phyloP scores from a whole-genome alignment of 2,888 invertebrate genomes.

The Lasioglossum malachurum region DNA sequence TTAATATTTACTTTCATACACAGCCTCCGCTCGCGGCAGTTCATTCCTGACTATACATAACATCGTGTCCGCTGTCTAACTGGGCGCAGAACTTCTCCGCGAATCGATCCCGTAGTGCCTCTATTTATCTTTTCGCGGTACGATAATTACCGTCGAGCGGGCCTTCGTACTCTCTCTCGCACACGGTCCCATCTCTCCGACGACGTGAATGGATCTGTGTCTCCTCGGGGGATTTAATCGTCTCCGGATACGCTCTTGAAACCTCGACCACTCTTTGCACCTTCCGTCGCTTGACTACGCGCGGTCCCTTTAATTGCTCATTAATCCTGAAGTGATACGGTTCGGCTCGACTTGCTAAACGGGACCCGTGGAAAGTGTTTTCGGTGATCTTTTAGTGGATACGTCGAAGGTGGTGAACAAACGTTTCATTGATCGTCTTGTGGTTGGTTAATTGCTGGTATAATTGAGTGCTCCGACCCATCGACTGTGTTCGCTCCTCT shows the following conservation, averaged over 20 bases:
- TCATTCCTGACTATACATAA: conserved; percentile 72
- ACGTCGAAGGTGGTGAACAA: background rate
- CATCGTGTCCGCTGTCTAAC: conserved; percentile 74
- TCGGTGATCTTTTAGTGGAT: background rate
- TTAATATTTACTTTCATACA: conserved; percentile 81
- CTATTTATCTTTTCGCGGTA: conserved; percentile 32
- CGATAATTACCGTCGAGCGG: conserved; percentile 27
- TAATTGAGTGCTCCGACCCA: background rate
- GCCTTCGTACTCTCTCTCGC: background rate
- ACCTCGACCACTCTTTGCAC: conserved; percentile 13
- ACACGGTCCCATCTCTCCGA: background rate
- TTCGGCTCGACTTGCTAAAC: background rate
- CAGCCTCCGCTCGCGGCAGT: conserved; percentile 78
- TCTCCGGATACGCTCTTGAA: conserved; percentile 5
- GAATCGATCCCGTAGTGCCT: conserved; percentile 46
- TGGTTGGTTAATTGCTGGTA: background rate
- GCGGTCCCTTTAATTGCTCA: background rate
- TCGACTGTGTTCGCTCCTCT: background rate
- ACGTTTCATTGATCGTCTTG: background rate
- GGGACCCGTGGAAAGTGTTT: conserved; percentile 2
- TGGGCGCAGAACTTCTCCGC: conserved; percentile 42
- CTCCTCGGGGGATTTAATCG: conserved; percentile 10
- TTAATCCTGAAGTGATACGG: background rate
- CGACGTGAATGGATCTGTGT: conserved; percentile 11
- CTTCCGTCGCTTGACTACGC: background rate